phyloP scores from a whole-genome alignment of 2,797 vertebrate genomes.

The Dicrostonyx torquatus region DNA sequence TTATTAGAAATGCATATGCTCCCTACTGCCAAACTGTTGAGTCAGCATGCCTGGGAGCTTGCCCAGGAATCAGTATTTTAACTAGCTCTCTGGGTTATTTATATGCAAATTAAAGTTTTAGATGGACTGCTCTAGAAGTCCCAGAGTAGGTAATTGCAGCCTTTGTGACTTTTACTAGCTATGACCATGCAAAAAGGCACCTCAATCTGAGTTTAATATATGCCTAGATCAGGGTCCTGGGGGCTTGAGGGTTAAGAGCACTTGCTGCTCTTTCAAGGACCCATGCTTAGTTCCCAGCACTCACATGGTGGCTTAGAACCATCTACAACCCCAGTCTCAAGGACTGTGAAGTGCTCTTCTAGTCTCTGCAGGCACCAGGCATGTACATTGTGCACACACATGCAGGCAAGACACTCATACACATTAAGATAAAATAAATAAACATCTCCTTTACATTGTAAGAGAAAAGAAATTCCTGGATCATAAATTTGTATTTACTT shows the following conservation, averaged over 20 bases:
- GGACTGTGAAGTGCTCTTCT: neutral
- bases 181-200: constrained; percentile 18
- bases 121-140: constrained; percentile 17
- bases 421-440: neutral
- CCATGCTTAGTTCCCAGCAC: neutral
- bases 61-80: constrained; percentile 62
- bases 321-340: neutral
- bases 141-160: constrained; percentile 43
- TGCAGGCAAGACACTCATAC: neutral
- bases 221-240: neutral
- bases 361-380: neutral
- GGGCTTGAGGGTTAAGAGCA: neutral
- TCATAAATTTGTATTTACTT: constrained; percentile 56
- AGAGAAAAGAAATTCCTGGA: neutral
- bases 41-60: constrained; percentile 44
- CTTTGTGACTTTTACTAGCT: constrained; percentile 30
- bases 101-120: constrained; percentile 57
- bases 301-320: neutral
- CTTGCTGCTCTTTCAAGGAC: neutral
- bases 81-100: constrained; percentile 46
- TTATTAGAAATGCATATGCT: constrained; percentile 44
- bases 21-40: neutral
- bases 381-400: neutral
- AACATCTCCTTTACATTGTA: neutral
- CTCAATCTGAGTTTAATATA: constrained; percentile 44